Conservation (phyloP, 2,113 vertebrate species). For the Coptodon rendalli region DNA sequence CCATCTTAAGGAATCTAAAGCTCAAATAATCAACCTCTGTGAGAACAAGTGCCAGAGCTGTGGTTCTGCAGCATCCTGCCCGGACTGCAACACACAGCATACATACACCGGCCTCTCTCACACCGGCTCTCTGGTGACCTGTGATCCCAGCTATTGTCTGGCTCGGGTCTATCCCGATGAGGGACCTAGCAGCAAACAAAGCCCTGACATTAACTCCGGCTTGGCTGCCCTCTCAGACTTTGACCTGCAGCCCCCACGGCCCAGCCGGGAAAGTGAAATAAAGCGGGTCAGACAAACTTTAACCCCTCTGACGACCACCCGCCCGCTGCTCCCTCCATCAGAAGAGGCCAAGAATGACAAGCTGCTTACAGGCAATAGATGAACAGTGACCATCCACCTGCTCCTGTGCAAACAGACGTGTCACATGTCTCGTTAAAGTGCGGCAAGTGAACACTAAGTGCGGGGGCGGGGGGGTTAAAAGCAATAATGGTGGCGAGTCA, state of each 20-base stretch:
- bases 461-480: neutral
- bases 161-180: neutral
- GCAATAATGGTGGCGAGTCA: slow-evolving; percentile 15
- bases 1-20: neutral
- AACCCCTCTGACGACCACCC: neutral
- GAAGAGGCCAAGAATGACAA: neutral
- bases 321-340: neutral
- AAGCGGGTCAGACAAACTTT: slow-evolving; percentile 33
- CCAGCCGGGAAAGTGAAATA: slow-evolving; percentile 8
- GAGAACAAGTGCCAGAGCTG: neutral
- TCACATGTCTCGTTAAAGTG: neutral
- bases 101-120: slow-evolving; percentile 36
- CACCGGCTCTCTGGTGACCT: slow-evolving; percentile 35
- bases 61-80: neutral
- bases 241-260: slow-evolving; percentile 11
- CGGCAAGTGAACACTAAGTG: neutral
- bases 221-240: neutral
- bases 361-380: neutral
- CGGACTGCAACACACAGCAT: neutral
- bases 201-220: slow-evolving; percentile 47
- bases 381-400: slow-evolving; percentile 19
- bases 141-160: slow-evolving; percentile 50
- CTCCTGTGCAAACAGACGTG: slow-evolving; percentile 34
- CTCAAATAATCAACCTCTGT: neutral
- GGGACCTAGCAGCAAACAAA: slow-evolving; percentile 41